Conservation (phyloP, 2,113 vertebrate species). For the Tringa solitaria region DNA sequence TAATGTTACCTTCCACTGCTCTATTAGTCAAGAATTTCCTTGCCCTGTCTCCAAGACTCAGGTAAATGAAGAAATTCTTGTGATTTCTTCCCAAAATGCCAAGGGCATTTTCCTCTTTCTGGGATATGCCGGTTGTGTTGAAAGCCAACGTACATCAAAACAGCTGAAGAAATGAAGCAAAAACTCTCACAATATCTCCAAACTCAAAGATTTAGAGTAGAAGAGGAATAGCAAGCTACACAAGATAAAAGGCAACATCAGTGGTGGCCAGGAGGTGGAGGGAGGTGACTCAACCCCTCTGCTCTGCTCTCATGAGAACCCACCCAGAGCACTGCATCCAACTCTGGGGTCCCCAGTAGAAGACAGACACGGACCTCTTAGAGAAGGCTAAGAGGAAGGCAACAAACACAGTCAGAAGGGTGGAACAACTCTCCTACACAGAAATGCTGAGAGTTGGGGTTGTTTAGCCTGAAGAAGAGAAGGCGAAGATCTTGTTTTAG, state of each 20-base stretch:
- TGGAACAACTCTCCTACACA: neutral
- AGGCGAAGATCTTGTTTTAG: neutral
- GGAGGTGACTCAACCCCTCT: neutral
- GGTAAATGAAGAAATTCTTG: neutral
- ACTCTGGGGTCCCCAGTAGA: neutral
- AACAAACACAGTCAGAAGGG: neutral
- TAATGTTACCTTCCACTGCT: neutral
- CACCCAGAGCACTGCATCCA: neutral
- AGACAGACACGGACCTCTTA: neutral
- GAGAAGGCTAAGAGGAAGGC: neutral
- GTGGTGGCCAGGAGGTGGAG: rapidly evolving
- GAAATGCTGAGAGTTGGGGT: neutral
- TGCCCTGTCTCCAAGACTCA: neutral
- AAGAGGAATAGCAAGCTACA: neutral
- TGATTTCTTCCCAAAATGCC: neutral
- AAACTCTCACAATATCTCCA: neutral
- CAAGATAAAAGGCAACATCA: neutral
- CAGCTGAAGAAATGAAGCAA: neutral
- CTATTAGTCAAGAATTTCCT: neutral
- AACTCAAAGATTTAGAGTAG: neutral
- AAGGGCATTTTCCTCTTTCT: neutral
- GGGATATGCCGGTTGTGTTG: neutral
- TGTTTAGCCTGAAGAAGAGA: neutral
- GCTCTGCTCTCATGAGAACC: neutral
- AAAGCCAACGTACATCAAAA: neutral